phyloP scores from a whole-genome alignment of 37 sponge, comb jelly and placozoan genomes.

The Oopsacas minuta region DNA sequence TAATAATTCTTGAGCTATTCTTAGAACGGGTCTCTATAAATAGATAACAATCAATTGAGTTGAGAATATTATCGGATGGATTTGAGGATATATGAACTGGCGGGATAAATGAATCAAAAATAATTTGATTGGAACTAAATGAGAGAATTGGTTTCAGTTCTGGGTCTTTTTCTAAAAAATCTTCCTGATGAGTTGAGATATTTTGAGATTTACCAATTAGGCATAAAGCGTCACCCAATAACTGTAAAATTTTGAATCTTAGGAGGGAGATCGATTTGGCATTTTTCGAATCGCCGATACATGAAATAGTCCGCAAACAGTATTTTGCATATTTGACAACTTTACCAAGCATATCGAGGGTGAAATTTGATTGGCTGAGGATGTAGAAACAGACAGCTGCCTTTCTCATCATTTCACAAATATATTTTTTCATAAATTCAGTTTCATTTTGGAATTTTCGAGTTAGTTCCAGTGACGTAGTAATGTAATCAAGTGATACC shows the following conservation, averaged over 20 bases:
- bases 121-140: background rate
- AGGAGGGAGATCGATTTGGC: background rate
- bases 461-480: slow-evolving; percentile 16
- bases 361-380: background rate
- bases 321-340: background rate
- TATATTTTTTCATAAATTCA: background rate
- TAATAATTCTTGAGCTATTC: background rate
- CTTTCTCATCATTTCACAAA: background rate
- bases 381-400: background rate
- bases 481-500: slow-evolving; percentile 19
- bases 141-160: background rate
- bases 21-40: background rate
- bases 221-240: background rate
- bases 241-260: background rate
- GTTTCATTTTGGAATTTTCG: background rate
- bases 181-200: background rate
- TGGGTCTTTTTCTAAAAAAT: background rate
- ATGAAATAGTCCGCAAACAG: background rate
- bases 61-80: background rate
- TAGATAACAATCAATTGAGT: background rate
- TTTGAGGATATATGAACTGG: background rate
- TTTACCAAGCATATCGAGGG: background rate
- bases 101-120: background rate
- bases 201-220: background rate
- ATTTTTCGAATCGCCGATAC: background rate